These are phyloP conservation scores for Steromphala cineraria DNA, from an alignment of 2,888 invertebrate genomes.

Conservation along the genomic window DNA sequence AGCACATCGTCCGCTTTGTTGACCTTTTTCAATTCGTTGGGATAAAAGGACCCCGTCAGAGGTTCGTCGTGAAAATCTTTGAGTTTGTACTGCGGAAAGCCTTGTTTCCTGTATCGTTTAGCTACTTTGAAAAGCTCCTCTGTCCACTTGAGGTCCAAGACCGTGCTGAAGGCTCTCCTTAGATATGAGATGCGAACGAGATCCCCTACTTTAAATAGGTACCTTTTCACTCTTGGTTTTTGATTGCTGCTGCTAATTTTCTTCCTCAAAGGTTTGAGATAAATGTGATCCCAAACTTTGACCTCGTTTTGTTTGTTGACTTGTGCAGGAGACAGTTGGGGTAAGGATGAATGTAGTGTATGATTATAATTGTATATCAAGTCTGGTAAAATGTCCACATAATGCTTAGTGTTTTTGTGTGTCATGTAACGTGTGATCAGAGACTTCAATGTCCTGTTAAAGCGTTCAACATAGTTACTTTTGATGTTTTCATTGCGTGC, in stretches of 20 bases:
- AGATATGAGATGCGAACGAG: conserved; percentile 14
- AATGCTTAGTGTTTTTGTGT: conserved; percentile 4
- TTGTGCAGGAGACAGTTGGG: neutral
- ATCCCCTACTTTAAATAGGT: neutral
- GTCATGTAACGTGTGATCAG: conserved; percentile 3
- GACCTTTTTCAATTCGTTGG: neutral
- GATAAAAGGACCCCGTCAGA: neutral
- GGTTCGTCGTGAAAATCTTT: neutral
- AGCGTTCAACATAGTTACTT: neutral
- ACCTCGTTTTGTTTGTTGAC: conserved; percentile 1
- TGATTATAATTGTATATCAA: neutral
- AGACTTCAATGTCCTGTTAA: neutral
- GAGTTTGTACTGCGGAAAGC: neutral
- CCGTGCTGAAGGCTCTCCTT: neutral
- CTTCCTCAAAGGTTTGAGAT: neutral
- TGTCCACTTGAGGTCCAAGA: neutral
- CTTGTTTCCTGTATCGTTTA: neutral
- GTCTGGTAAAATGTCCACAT: neutral
- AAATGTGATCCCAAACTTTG: neutral
- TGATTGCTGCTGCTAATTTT: too few species aligned
- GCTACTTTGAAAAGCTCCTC: conserved; percentile 13
- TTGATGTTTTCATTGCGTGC: neutral
- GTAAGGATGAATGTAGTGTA: neutral
- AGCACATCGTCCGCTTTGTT: neutral
- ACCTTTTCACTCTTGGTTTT: neutral